Conservation (phyloP, 2,888 invertebrate genomes). For the Aelia acuminata region DNA sequence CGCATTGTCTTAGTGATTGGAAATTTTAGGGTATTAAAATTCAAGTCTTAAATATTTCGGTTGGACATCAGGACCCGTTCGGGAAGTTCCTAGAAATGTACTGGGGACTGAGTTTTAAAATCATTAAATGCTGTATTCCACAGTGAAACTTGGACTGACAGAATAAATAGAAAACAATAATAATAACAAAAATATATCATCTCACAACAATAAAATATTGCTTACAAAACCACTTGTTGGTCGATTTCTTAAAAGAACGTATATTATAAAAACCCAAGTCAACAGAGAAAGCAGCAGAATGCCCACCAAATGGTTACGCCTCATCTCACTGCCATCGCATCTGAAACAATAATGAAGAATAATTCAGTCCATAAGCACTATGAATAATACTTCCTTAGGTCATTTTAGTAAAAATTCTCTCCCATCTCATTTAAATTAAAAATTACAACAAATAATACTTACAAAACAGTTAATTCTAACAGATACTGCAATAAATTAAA, state of each 20-base stretch:
- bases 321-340: constrained; percentile 65
- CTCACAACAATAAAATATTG: background rate
- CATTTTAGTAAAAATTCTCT: too few relatives aligned
- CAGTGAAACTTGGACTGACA: too few relatives aligned
- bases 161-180: background rate
- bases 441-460: background rate
- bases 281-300: constrained; percentile 64
- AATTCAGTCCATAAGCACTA: background rate
- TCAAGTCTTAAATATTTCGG: too few relatives aligned
- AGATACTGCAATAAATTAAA: background rate
- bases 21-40: too few relatives aligned
- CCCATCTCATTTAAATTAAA: background rate
- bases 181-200: background rate
- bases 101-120: too few relatives aligned
- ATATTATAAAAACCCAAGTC: constrained; percentile 65
- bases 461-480: background rate
- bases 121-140: too few relatives aligned
- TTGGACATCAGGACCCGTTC: too few relatives aligned
- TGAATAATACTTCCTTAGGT: too few relatives aligned
- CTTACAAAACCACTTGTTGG: constrained; percentile 61
- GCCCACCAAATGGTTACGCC: constrained; percentile 65
- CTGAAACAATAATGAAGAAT: constrained; percentile 53
- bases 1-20: too few relatives aligned
- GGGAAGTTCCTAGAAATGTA: too few relatives aligned
- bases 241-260: constrained; percentile 62